These are phyloP conservation scores for Crepidodera aurea DNA, from an alignment of 2,888 invertebrate genomes.

Conservation along the genomic window DNA sequence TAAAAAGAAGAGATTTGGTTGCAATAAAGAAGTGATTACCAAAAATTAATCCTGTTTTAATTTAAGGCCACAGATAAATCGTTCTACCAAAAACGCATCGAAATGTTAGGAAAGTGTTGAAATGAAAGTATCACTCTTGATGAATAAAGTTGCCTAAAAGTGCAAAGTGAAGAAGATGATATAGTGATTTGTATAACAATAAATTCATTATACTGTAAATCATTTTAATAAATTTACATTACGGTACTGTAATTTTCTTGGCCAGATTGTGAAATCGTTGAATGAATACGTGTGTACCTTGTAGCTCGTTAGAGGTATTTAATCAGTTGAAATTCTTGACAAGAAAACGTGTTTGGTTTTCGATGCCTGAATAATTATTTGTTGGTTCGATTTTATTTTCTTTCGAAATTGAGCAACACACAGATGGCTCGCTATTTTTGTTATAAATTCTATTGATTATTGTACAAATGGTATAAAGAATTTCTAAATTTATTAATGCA, in stretches of 20 bases:
- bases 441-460: conserved; percentile 7
- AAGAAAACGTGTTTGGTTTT: conserved; percentile 27
- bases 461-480: not conserved
- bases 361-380: conserved; percentile 26
- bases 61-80: too few relatives aligned
- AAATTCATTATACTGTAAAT: too few relatives aligned
- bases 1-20: too few relatives aligned
- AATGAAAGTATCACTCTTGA: too few relatives aligned
- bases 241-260: not conserved
- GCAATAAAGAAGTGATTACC: too few relatives aligned
- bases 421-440: conserved; percentile 16
- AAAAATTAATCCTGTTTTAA: too few relatives aligned
- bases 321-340: conserved; percentile 28
- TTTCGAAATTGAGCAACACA: conserved; percentile 6
- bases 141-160: too few relatives aligned
- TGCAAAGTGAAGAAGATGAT: too few relatives aligned
- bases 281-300: conserved; percentile 12
- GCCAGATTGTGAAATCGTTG: conserved; percentile 17
- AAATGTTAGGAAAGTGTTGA: too few relatives aligned
- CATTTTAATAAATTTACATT: too few relatives aligned
- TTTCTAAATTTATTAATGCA: not conserved
- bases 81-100: too few relatives aligned
- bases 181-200: too few relatives aligned
- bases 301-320: conserved; percentile 29
- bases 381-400: conserved; percentile 27